Conservation (phyloP, 1,140 invertebrate species). For the Lamellibrachia luymesi region DNA sequence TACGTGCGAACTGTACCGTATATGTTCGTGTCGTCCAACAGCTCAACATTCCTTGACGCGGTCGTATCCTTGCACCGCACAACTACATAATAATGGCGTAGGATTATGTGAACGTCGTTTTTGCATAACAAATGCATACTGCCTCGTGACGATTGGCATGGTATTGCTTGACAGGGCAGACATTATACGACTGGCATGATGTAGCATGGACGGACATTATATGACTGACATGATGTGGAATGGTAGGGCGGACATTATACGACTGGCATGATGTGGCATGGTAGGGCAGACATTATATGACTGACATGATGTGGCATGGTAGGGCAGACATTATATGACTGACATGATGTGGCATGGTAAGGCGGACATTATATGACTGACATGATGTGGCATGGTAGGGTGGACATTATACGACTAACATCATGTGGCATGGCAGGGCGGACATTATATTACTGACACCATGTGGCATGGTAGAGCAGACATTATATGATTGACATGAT, state of each 20-base stretch:
- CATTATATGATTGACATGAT: too few relatives aligned
- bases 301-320: neutral
- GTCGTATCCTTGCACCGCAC: neutral
- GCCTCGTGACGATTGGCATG: neutral
- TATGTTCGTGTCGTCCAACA: neutral
- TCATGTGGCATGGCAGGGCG: neutral
- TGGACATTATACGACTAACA: neutral
- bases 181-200: neutral
- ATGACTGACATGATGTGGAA: too few relatives aligned
- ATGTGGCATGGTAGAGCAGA: too few relatives aligned
- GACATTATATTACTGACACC: neutral
- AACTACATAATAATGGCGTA: neutral
- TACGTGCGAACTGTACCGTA: neutral
- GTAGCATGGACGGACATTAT: neutral
- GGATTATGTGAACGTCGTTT: neutral
- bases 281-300: neutral
- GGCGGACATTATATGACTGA: neutral
- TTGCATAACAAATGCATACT: neutral
- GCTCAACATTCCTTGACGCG: neutral
- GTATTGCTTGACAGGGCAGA: neutral
- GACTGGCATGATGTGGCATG: neutral
- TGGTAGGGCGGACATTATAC: neutral
- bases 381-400: neutral
- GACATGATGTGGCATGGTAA: neutral
- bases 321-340: neutral